Conservation (phyloP, 1,140 invertebrate genomes). For the Pogonomyrmex barbatus region DNA sequence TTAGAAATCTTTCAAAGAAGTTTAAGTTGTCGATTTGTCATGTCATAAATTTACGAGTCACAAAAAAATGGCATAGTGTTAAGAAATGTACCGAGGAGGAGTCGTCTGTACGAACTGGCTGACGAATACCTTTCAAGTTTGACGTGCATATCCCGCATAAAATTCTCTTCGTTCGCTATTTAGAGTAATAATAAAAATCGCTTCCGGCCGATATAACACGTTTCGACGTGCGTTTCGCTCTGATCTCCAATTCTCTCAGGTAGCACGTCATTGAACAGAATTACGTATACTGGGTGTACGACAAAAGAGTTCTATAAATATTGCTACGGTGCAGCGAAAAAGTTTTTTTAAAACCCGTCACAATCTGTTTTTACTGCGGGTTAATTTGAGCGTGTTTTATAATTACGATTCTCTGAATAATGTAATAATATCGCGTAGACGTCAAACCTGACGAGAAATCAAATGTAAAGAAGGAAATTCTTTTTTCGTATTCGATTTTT, state of each 20-base stretch:
- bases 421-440: not conserved
- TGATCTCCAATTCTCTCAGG: slow-evolving; percentile 8
- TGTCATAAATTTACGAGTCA: not conserved
- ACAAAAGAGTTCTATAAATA: slow-evolving; percentile 19
- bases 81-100: not conserved
- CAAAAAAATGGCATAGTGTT: not conserved
- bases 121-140: slow-evolving; percentile 5
- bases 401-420: slow-evolving; percentile 6
- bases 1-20: not conserved
- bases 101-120: not conserved
- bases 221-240: not conserved
- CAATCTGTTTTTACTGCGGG: not conserved
- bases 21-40: not conserved
- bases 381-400: not conserved
- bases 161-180: slow-evolving; percentile 20
- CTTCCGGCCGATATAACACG: not conserved
- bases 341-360: not conserved
- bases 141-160: slow-evolving; percentile 14
- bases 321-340: not conserved
- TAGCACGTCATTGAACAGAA: not conserved
- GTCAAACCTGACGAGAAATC: not conserved
- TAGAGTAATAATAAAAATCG: slow-evolving; percentile 37
- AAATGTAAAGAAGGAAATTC: not conserved
- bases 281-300: not conserved
- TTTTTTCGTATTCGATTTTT: not conserved